phyloP scores from a whole-genome alignment of 2,113 vertebrate species.

The Corythornis cristatus region DNA sequence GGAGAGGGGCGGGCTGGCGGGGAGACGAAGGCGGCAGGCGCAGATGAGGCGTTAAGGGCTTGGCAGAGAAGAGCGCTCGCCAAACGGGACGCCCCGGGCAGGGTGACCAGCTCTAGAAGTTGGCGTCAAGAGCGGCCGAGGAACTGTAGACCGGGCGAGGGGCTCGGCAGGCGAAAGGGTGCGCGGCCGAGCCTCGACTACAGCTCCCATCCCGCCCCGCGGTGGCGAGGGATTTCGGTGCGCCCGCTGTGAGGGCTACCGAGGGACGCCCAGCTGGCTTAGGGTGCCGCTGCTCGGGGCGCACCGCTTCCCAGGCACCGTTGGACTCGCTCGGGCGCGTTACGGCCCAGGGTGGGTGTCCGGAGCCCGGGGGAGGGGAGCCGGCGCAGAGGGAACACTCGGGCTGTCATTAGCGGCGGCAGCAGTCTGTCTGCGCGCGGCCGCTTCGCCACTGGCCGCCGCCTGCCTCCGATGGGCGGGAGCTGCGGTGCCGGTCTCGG shows the following conservation, averaged over 20 bases:
- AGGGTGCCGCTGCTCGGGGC: not conserved
- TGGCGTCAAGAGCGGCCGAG: not conserved
- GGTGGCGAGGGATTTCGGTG: not conserved
- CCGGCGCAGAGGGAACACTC: fast-evolving
- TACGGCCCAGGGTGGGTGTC: fast-evolving
- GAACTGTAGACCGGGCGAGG: not conserved
- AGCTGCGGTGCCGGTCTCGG: not conserved
- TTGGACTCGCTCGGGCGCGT: fast-evolving
- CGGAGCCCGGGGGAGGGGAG: fast-evolving
- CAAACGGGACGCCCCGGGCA: not conserved
- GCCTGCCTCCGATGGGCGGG: not conserved
- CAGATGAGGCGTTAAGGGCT: not conserved
- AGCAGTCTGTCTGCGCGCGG: not conserved
- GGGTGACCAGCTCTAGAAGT: fast-evolving
- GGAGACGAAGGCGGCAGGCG: not conserved
- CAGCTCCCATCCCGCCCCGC: slow-evolving; percentile 1
- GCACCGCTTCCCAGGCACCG: fast-evolving
- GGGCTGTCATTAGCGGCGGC: not conserved
- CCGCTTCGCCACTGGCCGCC: not conserved
- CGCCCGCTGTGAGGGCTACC: not conserved
- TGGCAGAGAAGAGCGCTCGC: too few relatives aligned
- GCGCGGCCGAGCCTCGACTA: not conserved
- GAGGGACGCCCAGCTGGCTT: fast-evolving
- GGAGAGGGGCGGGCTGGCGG: too few relatives aligned
- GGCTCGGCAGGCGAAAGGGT: not conserved